A percentile compares a stretch with the other conserved stretches of the same genome.
Evolutionary conservation across 2,888 invertebrate genomes (phyloP).

Genomic region (Neoitamus cyanurus): DNA sequence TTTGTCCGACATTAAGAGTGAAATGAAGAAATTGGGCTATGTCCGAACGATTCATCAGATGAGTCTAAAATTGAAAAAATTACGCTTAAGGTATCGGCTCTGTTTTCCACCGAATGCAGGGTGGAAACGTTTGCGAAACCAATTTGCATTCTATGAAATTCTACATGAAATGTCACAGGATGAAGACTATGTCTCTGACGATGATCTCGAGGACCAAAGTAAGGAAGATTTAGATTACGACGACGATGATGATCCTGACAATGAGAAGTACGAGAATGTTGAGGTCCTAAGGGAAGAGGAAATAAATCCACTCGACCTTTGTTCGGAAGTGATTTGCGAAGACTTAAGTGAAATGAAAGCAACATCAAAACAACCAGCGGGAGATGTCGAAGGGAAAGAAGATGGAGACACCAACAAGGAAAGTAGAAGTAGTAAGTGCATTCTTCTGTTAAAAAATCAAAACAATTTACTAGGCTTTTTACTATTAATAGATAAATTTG

Average conservation of each 20-base stretch:
- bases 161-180: slow-evolving; percentile 4
- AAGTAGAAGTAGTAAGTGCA: not conserved
- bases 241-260: not conserved
- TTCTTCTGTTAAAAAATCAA: not conserved
- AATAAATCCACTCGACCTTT: not conserved
- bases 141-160: slow-evolving; percentile 11
- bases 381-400: not conserved
- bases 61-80: slow-evolving; percentile 19
- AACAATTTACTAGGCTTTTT: not conserved
- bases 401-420: not conserved
- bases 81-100: not conserved
- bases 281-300: slow-evolving; percentile 4
- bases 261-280: not conserved
- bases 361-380: not conserved
- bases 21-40: slow-evolving; percentile 3
- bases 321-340: not conserved
- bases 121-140: not conserved
- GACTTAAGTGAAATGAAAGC: not conserved
- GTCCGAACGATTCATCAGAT: slow-evolving; percentile 22
- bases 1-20: not conserved
- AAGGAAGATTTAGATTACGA: not conserved
- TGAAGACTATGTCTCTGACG: not conserved
- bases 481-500: not conserved
- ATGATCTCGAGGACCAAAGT: not conserved
- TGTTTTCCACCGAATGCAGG: not conserved